Percentiles rank a stretch among this genome's conserved stretches.
Conservation (phyloP, 1,140 invertebrate species). For the Augochlora pura region DNA sequence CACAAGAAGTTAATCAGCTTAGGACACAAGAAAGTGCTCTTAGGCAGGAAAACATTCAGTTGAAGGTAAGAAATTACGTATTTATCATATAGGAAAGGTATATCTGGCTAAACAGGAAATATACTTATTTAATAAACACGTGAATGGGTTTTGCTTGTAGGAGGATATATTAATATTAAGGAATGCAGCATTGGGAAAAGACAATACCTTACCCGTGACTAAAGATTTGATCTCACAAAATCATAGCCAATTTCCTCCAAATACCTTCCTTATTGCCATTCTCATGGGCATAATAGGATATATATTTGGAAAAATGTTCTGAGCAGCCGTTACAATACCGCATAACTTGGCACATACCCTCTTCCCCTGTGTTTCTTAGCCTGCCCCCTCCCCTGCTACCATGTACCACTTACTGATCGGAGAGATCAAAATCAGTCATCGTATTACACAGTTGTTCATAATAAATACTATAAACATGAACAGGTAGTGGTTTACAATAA, state of each 20-base stretch:
- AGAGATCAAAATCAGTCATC: slow-evolving; percentile 54
- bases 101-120: neutral
- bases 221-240: slow-evolving; percentile 67
- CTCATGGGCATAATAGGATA: slow-evolving; percentile 76
- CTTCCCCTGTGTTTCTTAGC: slow-evolving; percentile 70
- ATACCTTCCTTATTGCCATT: slow-evolving; percentile 71
- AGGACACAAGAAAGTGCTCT: slow-evolving; percentile 88
- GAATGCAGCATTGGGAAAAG: slow-evolving; percentile 71
- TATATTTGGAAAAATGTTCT: slow-evolving; percentile 78
- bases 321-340: slow-evolving; percentile 69
- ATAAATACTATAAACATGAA: slow-evolving; percentile 64
- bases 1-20: slow-evolving; percentile 87
- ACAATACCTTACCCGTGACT: slow-evolving; percentile 64
- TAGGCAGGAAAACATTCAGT: slow-evolving; percentile 89
- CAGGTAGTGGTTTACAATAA: slow-evolving; percentile 60
- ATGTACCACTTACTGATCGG: slow-evolving; percentile 61
- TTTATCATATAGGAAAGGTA: neutral
- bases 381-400: slow-evolving; percentile 68
- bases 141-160: slow-evolving; percentile 54
- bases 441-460: slow-evolving; percentile 61
- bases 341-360: slow-evolving; percentile 69
- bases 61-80: slow-evolving; percentile 84
- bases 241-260: slow-evolving; percentile 64
- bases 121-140: neutral
- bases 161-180: slow-evolving; percentile 76